Evolutionary conservation across 2,888 invertebrate species (phyloP).

Genomic region (Amorpha juglandis): DNA sequence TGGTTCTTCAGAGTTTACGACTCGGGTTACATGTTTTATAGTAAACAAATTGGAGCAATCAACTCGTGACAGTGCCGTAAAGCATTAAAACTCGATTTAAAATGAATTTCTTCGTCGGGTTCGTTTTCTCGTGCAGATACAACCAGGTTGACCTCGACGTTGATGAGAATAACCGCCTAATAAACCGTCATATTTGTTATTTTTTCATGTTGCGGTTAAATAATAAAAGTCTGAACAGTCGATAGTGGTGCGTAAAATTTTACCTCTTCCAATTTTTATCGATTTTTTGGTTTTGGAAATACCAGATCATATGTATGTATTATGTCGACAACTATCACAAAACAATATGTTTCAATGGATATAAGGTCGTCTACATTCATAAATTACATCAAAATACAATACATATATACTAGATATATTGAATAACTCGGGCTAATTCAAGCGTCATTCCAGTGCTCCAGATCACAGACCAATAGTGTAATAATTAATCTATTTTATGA

Average conservation of each 20-base stretch:
- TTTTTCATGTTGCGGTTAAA: conserved; percentile 26
- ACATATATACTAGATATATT: not conserved
- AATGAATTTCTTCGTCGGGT: conserved; percentile 41
- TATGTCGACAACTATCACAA: conserved; percentile 2
- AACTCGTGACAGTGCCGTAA: conserved; percentile 61
- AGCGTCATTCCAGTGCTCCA: not conserved
- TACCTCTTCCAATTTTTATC: not conserved
- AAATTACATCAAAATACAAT: not conserved
- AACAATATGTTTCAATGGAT: not conserved
- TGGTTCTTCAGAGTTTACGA: conserved; percentile 58
- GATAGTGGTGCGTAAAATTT: not conserved
- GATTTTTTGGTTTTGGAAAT: not conserved
- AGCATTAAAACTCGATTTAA: conserved; percentile 58
- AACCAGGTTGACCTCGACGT: conserved; percentile 31
- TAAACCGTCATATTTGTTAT: conserved; percentile 32
- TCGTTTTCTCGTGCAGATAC: conserved; percentile 41
- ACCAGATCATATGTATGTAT: not conserved
- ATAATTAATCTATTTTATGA: too few relatives aligned
- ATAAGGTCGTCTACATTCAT: not conserved
- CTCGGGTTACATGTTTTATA: conserved; percentile 55
- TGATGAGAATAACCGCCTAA: conserved; percentile 32
- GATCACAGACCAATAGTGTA: too few relatives aligned
- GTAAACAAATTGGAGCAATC: conserved; percentile 75
- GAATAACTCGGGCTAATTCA: not conserved
- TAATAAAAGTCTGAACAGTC: conserved; percentile 1